Percentiles rank a stretch among this genome's conserved stretches.
phyloP scores from a whole-genome alignment of 92 coral and sea anemone genomes.

The Parazoanthus darwini region DNA sequence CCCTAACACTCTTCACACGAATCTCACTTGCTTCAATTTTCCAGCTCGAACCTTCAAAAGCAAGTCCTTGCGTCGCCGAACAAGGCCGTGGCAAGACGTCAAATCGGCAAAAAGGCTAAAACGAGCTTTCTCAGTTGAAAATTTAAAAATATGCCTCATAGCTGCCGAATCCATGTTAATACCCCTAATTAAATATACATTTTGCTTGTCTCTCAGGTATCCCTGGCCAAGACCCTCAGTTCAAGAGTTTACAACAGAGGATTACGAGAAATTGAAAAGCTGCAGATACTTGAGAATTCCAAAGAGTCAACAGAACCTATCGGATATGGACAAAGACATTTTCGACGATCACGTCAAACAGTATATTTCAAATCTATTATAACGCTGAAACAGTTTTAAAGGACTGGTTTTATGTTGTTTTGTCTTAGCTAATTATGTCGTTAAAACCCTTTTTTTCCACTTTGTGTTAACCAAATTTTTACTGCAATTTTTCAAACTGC shows the following conservation, averaged over 20 bases:
- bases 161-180: too few relatives aligned
- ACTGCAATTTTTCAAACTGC: not conserved
- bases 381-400: not conserved
- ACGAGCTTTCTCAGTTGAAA: too few relatives aligned
- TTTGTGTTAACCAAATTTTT: not conserved
- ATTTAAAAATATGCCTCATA: too few relatives aligned
- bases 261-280: slow-evolving; percentile 67
- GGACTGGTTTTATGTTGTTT: too few relatives aligned
- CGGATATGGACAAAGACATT: slow-evolving; percentile 14
- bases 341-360: slow-evolving; percentile 8
- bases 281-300: slow-evolving; percentile 73
- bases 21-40: not conserved
- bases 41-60: not conserved
- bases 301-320: slow-evolving; percentile 43
- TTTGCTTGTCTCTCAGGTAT: slow-evolving; percentile 50
- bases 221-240: slow-evolving; percentile 84
- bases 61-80: too few relatives aligned
- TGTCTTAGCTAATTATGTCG: too few relatives aligned
- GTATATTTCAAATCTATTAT: slow-evolving; percentile 1
- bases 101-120: too few relatives aligned
- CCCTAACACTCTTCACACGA: not conserved
- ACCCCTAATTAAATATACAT: not conserved
- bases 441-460: too few relatives aligned
- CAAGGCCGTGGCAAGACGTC: too few relatives aligned
- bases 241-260: slow-evolving; percentile 65